phyloP scores from a whole-genome alignment of 2,113 vertebrate genomes.

The Jaculus jaculus region DNA sequence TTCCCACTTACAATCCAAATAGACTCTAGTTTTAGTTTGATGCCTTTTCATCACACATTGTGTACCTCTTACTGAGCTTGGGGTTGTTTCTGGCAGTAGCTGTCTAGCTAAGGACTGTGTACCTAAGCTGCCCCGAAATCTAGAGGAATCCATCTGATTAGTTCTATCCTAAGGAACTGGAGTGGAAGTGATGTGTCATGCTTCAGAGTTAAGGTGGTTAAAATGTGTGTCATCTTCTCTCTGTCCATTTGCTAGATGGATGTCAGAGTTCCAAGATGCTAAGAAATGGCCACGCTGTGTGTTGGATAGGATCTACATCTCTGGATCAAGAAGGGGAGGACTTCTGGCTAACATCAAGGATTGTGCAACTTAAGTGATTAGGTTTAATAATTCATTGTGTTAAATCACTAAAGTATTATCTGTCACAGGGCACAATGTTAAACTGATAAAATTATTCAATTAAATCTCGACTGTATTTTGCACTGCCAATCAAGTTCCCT shows the following conservation, averaged over 20 bases:
- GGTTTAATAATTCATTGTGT: neutral
- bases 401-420: neutral
- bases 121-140: neutral
- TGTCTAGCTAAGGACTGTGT: neutral
- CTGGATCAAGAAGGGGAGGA: neutral
- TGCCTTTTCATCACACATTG: neutral
- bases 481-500: neutral
- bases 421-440: neutral
- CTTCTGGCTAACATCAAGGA: neutral
- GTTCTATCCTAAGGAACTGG: neutral
- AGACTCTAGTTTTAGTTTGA: neutral
- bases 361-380: neutral
- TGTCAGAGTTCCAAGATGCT: neutral
- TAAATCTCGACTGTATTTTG: neutral
- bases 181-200: neutral
- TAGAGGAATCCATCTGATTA: neutral
- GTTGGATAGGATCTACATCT: neutral
- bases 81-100: neutral
- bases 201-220: neutral
- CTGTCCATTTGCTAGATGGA: neutral
- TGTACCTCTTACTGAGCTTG: neutral
- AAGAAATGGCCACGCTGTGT: too few species aligned
- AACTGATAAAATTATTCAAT: neutral
- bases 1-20: neutral
- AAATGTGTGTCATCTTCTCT: neutral